Evolutionary conservation across 2,888 invertebrate species (phyloP), one percentile per base, ranked within the genome.

Genomic region (Fissipunctia ypsillon): DNA sequence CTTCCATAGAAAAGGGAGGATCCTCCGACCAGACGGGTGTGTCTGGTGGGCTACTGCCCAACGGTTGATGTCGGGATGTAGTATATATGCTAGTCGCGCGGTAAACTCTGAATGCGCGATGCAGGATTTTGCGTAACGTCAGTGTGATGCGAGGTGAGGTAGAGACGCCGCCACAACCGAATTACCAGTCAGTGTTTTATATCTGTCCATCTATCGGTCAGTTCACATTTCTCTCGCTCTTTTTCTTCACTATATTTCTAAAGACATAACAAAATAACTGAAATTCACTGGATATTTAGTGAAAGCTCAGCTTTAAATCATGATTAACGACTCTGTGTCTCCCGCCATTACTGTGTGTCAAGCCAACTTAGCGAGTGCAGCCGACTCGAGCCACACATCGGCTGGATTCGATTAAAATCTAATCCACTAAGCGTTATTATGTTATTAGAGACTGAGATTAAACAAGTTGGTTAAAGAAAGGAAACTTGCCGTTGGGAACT

Each of bases 361-460:
- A 73, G 70, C 69, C 45, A 79, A 82, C 81, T 83, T 83, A 76
- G 78, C 70, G 82, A 81, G 72, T 87, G 80, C 83, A 82, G 69
- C 57, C 61, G 63, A 64, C 71, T 59, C 56, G 59, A 25, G 60
- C 65, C 73, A 77, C 80, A 79, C 78, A 77, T 83, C 77, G 76
- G 87, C 82, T 84, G 79, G 78, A 84, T 86, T 83, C 80, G 81
- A 88, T 88, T 87, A 88, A 87, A 87, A 87, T 73, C 77, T 83
- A 86, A 88, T 88, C 80, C 73, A 50, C 74, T 78, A 80, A 85
- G 79, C 81, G 81, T 76, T 84, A 73, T 76, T 76, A 66, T 70
- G 65, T 71, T 43, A 61, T 65, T 63, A 66, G 45, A 35, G 9
- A 66, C 64, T 52, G 69, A 61, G 70, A 74, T 81, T 61, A n/a